Conservation (phyloP, 2,113 vertebrate genomes). For the Silurus glanis region DNA sequence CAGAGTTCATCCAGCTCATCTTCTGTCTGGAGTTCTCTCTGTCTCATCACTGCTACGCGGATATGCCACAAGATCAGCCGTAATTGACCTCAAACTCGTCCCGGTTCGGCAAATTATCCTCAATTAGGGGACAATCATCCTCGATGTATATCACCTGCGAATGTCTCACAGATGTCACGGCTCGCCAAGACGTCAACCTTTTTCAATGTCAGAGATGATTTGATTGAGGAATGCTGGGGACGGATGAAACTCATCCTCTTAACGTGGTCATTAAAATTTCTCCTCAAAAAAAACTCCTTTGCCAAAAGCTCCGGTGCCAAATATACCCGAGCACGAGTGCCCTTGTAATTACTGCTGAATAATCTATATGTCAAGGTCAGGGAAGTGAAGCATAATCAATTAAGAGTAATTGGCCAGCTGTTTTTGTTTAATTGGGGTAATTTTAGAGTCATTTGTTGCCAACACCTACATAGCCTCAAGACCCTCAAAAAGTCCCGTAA, state of each 20-base stretch:
- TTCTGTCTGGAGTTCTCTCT: background rate
- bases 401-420: conserved; percentile 57
- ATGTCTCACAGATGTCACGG: conserved; percentile 49
- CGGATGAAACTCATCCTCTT: conserved; percentile 3
- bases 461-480: conserved; percentile 52
- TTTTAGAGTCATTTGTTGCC: conserved; percentile 57
- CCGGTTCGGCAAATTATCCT: conserved; percentile 40
- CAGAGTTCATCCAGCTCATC: background rate
- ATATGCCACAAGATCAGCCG: conserved; percentile 21
- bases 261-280: conserved; percentile 20
- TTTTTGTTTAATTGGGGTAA: conserved; percentile 55
- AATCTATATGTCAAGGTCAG: conserved; percentile 47
- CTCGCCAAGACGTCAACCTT: background rate
- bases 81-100: conserved; percentile 44
- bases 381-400: conserved; percentile 51
- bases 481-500: conserved; percentile 52
- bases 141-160: conserved; percentile 43
- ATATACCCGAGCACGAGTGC: conserved; percentile 23
- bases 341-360: conserved; percentile 50
- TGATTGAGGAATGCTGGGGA: conserved; percentile 1
- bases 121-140: conserved; percentile 43
- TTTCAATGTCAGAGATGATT: conserved; percentile 34
- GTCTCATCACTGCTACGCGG: background rate
- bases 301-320: conserved; percentile 23
- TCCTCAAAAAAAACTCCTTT: background rate